Evolutionary conservation across 2,113 vertebrate species (phyloP), one percentile per base, ranked within the genome.

Genomic region (Bufo bufo): DNA sequence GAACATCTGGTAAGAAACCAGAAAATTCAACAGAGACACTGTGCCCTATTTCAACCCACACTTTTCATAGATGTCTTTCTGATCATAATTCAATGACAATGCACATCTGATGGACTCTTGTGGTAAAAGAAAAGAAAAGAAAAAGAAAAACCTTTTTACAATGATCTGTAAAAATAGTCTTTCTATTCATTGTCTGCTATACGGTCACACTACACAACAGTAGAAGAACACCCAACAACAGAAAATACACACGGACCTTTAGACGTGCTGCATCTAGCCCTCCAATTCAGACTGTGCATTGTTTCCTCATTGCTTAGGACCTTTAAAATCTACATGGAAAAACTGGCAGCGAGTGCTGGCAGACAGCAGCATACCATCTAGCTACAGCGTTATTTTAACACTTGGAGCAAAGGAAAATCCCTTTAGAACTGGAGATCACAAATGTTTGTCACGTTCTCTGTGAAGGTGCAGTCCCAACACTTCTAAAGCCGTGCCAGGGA

Each of bases 381-480:
- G 17, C 45, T 65, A 49, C 13, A 50, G 8, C 50, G 80, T 58
- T 65, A 82, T 47, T 61, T 56, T 59, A 80, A 80, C 16, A 61
- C 56, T 61, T 45, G 45, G n/a, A 45, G 58, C 10, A 65, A 63
- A 82, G 58, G 43, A 82, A 82, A 82, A 63, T 63, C 79, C 79
- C 79, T 82, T 82, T 82, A 49, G 59, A 65, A 61, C 65, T 49
- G 9, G 59, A 82, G 43, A 82, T 82, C 49, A 47, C 17, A 82
- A 65, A 65, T 49, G 43, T 82, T 82, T 63, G 58, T 82, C 8
- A 3, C 59, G 6, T 65, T 47, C 59, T 12, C 8, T 61, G 17
- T 20, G 17, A n/a, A 49, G 80, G 80, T 65, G 59, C 45, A 63
- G 80, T 65, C 80, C 80, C 80, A 1, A 20, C 12, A n/a, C 63